phyloP scores from a whole-genome alignment of 2,113 vertebrate species.

The Motacilla alba region DNA sequence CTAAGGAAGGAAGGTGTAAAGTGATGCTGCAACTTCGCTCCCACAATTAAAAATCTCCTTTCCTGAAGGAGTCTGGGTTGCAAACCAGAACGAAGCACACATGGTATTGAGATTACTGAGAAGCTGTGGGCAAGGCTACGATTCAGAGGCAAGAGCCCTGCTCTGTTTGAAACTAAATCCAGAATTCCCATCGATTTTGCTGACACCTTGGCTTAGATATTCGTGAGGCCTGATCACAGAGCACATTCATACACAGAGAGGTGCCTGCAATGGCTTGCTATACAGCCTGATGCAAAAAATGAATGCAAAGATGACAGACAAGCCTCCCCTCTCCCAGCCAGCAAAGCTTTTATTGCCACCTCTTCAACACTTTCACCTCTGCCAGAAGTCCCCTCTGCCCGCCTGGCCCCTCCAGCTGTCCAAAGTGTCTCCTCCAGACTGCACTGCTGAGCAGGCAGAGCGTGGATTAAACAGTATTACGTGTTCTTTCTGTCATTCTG shows the following conservation, averaged over 20 bases:
- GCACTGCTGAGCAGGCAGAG: neutral
- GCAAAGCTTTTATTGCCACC: neutral
- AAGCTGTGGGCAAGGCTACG: neutral
- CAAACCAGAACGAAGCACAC: neutral
- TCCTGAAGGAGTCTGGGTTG: neutral
- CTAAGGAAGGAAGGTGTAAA: neutral
- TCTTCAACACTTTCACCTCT: constrained; percentile 23
- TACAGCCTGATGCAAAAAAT: neutral
- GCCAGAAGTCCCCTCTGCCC: neutral
- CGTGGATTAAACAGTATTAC: neutral
- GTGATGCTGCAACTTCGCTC: neutral
- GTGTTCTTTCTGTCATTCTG: neutral
- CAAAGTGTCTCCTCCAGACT: constrained; percentile 12
- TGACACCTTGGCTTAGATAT: neutral
- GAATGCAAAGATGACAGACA: neutral
- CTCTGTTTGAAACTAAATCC: neutral
- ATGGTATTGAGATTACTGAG: neutral
- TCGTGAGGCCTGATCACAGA: neutral
- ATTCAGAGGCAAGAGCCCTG: neutral
- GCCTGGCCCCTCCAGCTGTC: constrained; percentile 7
- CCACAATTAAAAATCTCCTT: neutral
- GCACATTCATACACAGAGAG: neutral
- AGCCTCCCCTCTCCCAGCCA: neutral
- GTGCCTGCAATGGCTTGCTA: neutral
- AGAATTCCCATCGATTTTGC: neutral